Evolutionary conservation across 2,797 vertebrate species (phyloP), one percentile per base, ranked within the genome.

Genomic region (Yasuhikotakia modesta): DNA sequence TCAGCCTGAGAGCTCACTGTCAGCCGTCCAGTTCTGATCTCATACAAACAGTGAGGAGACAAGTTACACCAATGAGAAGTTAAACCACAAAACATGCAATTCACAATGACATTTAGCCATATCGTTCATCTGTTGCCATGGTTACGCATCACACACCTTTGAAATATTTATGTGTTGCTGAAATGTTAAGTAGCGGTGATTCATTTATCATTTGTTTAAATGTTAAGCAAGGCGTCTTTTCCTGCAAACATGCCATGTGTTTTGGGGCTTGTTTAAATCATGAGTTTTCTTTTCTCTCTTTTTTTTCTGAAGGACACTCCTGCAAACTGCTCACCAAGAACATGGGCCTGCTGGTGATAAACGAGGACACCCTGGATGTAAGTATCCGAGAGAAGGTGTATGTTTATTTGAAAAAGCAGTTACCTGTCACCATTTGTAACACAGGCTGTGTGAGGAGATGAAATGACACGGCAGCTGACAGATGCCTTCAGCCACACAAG

Each of bases 331-430:
- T 99, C 86, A 96, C 92, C 79, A 99, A 97, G 91, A 98, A 98
- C 90, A 99, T 98, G 97, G 97, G 96, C 57, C 91, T 99, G 88
- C 94, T 99, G 52, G 96, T 98, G 85, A 95, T 99, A 85, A 99
- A 99, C 75, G 96, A 98, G 91, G 96, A 93, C 74, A 97, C 95
- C 19, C 94, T 98, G 67, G 97, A 99, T 82, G 98, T 99, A 92
- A 97, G 97, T 96, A 92, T 66, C 57, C 53, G 61, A 70, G 75
- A 45, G 4, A 35, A 35, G 76, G 43, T 48, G 57, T 74, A 60
- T 76, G 58, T 73, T 73, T 55, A 35, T 82, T 80, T 76, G 27
- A 63, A 77, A 77, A 61, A 69, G 5, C 57, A 77, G 45, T 61
- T 52, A 14, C 55, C n/a, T 13, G 39, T 76, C 55, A 68, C 53